Conservation (phyloP, 2,888 invertebrate species). For the Diaperis boleti region DNA sequence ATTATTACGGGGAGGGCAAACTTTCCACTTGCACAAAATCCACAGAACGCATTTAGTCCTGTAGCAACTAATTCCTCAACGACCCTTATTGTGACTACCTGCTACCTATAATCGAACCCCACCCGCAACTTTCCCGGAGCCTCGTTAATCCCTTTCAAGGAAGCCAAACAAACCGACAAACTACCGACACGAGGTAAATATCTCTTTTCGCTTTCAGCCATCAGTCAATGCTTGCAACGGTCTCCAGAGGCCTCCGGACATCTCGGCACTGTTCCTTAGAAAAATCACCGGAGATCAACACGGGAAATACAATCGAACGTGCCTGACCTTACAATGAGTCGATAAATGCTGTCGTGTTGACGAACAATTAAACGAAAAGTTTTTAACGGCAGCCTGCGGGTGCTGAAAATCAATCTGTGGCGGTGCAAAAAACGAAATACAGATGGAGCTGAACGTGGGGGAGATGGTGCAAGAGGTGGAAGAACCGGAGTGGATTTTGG, state of each 20-base stretch:
- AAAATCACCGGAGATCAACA: conserved; percentile 14
- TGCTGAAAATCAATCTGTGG: conserved; percentile 1
- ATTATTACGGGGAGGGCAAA: too few relatives aligned
- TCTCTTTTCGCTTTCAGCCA: conserved; percentile 28
- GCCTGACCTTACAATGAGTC: conserved; percentile 14
- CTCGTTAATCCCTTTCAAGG: too few relatives aligned
- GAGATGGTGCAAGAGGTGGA: conserved; percentile 53
- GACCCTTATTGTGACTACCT: too few relatives aligned
- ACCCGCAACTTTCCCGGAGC: too few relatives aligned
- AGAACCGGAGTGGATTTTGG: conserved; percentile 66
- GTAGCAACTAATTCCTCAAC: too few relatives aligned
- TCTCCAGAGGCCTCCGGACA: conserved; percentile 1
- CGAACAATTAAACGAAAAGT: conserved; percentile 37
- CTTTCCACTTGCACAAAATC: too few relatives aligned
- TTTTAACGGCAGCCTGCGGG: conserved; percentile 39
- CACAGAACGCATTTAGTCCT: too few relatives aligned
- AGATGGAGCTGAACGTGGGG: conserved; percentile 25
- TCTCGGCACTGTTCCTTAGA: background rate
- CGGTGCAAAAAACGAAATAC: too few relatives aligned
- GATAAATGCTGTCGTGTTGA: conserved; percentile 35
- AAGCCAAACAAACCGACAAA: conserved; percentile 5
- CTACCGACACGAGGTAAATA: too few relatives aligned
- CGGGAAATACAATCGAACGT: conserved; percentile 5
- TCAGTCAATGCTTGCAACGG: conserved; percentile 14
- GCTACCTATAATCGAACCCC: too few relatives aligned